Base-by-base conservation (phyloP, 2,888 invertebrate genomes). In the Geophilus truncorum region DNA sequence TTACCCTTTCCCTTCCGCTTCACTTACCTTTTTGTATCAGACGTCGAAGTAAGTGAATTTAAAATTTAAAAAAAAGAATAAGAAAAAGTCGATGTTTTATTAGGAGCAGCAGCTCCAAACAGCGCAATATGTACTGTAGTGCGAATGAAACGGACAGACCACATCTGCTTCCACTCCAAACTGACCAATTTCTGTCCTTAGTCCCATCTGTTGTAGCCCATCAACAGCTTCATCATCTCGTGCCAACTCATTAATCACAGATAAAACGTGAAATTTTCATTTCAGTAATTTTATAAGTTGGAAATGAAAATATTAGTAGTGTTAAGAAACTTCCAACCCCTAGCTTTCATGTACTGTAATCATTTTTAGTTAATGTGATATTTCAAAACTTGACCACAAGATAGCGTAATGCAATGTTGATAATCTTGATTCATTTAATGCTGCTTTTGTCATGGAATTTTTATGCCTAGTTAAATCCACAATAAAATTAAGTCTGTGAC, bases 181-280 rank as follows among this genome's bases (percentile, higher is more conserved):
- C 62, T 62, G 62, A 62, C 62, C 62, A 62, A 62, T 62, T 62
- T 23, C 62, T 23, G 62, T 23, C 62, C 15, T 62, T 62, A 62
- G 3, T 12, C 45, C 4, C 45, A 45, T 45, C 45, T 45, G 45
- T n/a, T n/a, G n/a, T 62, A 10, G 5, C 62, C 62, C 62, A 62
- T 62, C 62, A 62, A 62, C 62, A 62, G 62, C 62, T 62, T 62
- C 62, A 62, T 62, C 62, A 62, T 62, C 62, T 62, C n/a, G 15
- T 45, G 45, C 45, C 12, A 45, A 45, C 45, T 45, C 45, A n/a
- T n/a, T 12, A 32, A 32, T 32, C 32, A 32, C 32, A 6, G 9
- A 32, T 32, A 32, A 32, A 32, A 32, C 32, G n/a, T n/a, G n/a
- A n/a, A n/a, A n/a, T n/a, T n/a, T n/a, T n/a, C n/a, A n/a, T n/a